Evolutionary conservation across 2,888 invertebrate species (phyloP).

Genomic region (Sipha maydis): DNA sequence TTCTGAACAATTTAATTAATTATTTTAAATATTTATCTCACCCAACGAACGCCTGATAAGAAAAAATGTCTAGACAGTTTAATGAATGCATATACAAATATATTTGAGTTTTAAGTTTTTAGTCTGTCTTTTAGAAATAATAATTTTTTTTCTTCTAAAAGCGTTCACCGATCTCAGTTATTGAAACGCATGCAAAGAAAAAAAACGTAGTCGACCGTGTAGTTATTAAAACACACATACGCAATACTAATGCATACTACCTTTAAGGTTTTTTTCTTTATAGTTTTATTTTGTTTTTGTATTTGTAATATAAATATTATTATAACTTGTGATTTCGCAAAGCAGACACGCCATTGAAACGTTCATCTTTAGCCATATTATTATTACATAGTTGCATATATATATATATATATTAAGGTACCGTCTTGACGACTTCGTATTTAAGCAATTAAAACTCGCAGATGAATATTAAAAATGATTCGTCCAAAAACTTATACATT

Average conservation of each 20-base stretch:
- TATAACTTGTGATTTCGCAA: not conserved
- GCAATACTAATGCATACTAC: not conserved
- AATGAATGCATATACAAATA: not conserved
- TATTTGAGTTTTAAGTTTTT: not conserved
- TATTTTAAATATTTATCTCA: not conserved
- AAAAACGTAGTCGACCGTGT: not conserved
- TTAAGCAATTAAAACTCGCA: not conserved
- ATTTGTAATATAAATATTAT: not conserved
- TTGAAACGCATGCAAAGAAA: not conserved
- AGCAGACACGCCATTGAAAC: conserved; percentile 4
- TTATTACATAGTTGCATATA: not conserved
- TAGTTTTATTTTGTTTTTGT: not conserved
- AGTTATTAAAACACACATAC: not conserved
- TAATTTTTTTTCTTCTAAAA: not conserved
- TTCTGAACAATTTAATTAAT: not conserved
- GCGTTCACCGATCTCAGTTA: not conserved
- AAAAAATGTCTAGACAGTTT: conserved; percentile 29
- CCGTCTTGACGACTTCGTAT: not conserved
- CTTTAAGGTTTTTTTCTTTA: not conserved
- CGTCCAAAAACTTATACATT: not conserved
- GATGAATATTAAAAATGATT: conserved; percentile 9
- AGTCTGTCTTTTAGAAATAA: not conserved
- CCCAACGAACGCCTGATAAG: not conserved
- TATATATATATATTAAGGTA: not conserved
- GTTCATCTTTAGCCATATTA: not conserved